Base-by-base conservation (phyloP, 2,797 vertebrate genomes). In the Rhadinocentrus ornatus region DNA sequence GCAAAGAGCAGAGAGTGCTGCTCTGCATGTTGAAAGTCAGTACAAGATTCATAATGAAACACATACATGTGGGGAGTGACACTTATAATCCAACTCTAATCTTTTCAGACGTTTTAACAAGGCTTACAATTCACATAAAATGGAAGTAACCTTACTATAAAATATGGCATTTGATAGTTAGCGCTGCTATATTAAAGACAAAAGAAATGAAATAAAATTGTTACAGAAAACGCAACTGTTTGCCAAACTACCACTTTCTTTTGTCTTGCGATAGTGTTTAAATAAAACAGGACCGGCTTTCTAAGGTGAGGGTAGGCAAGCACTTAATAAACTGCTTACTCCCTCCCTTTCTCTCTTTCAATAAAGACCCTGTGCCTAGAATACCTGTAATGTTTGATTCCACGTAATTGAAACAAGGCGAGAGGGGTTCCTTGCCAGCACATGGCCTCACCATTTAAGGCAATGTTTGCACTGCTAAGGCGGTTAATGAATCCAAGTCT, bases 391-490 rank as follows among this genome's bases (percentile, higher is more conserved):
- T 90, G 88, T 93, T 94, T 94, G 93, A 93, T 91, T 92, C 89
- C 68, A 32, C 78, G 79, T 94, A 95, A 94, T 94, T 94, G 93
- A 93, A 94, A 94, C 93, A 94, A 93, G 94, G 89, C 88, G 75
- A 84, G 80, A 78, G 88, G 24, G 71, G 72, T 86, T 84, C 79
- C 81, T 70, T 85, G 94, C 94, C 94, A 94, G 91, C 90, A 80
- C 87, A 82, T 87, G 86, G 91, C 90, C 90, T 91, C 83, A 78
- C 93, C 93, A 93, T 95, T 91, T 95, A 93, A 94, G 94, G 94
- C 83, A 92, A 94, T 93, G 92, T 94, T 95, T 94, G 90, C 58
- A 69, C 91, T 86, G 90, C 91, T 91, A 91, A 91, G 88, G 88
- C 83, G 63, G 62, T 86, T 94, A 95, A 94, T 94, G 94, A 94